Conservation (phyloP, 2,888 invertebrate genomes). For the Meghimatium bilineatum region DNA sequence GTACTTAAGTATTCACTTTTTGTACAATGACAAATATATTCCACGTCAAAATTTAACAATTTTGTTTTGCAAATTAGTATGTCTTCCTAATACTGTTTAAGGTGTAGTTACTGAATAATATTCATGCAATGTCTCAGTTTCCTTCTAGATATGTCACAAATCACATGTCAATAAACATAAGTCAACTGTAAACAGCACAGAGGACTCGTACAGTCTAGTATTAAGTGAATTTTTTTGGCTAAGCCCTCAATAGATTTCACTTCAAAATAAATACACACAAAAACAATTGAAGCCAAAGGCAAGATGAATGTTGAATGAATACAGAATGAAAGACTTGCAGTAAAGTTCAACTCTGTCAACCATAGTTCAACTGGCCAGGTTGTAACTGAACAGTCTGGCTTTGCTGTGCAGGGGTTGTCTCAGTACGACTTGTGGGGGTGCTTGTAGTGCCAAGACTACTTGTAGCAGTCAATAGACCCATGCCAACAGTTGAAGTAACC, state of each 20-base stretch:
- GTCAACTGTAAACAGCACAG: not conserved
- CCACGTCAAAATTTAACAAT: not conserved
- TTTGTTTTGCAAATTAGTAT: not conserved
- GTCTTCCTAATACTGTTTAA: constrained; percentile 37
- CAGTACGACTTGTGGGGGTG: not conserved
- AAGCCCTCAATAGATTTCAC: not conserved
- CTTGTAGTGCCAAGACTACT: not conserved
- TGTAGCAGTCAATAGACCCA: constrained; percentile 9
- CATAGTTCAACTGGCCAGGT: constrained; percentile 35
- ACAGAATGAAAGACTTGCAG: constrained; percentile 48
- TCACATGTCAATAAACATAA: constrained; percentile 6
- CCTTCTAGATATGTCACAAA: not conserved
- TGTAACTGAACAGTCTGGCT: constrained; percentile 6
- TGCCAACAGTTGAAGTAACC: not conserved
- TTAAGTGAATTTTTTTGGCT: not conserved
- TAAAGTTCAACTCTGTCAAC: constrained; percentile 37
- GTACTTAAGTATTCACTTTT: not conserved
- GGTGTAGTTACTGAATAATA: constrained; percentile 24
- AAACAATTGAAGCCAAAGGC: constrained; percentile 44
- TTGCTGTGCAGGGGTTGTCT: constrained; percentile 10
- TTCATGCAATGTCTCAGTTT: constrained; percentile 6
- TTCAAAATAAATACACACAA: constrained; percentile 42
- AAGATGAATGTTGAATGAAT: constrained; percentile 48
- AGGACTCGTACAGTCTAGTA: constrained; percentile 5
- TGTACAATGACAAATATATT: not conserved